Conservation (phyloP, 2,888 invertebrate species). For the Cordilura impudica region DNA sequence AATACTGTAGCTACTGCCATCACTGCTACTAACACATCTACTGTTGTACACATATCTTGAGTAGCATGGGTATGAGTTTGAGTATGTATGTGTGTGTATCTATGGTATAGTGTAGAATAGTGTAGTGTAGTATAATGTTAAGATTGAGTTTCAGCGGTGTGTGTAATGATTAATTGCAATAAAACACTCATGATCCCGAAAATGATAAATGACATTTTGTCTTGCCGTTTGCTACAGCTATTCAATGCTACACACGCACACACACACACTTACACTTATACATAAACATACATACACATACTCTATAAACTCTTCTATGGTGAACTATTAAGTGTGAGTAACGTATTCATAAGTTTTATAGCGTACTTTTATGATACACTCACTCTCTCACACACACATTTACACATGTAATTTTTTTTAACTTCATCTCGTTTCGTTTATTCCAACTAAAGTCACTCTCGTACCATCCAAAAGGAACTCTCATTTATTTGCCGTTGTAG, state of each 20-base stretch:
- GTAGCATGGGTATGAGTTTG: slow-evolving; percentile 49
- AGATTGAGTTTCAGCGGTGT: slow-evolving; percentile 61
- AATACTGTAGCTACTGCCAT: slow-evolving; percentile 1
- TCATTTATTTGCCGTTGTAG: background rate
- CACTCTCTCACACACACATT: background rate
- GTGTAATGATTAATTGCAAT: slow-evolving; percentile 76
- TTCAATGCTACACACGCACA: slow-evolving; percentile 33
- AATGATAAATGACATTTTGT: slow-evolving; percentile 74
- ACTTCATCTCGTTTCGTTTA: slow-evolving; percentile 15
- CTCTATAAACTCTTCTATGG: background rate
- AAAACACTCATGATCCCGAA: slow-evolving; percentile 75
- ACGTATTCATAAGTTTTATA: slow-evolving; percentile 41
- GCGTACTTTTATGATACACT: slow-evolving; percentile 36
- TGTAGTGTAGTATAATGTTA: no score
- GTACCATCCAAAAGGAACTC: no score
- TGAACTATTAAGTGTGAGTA: slow-evolving; percentile 18
- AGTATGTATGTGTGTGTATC: background rate
- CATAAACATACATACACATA: slow-evolving; percentile 29
- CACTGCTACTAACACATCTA: background rate
- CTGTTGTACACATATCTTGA: slow-evolving; percentile 24
- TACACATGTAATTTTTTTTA: background rate
- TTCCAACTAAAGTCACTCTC: slow-evolving; percentile 47
- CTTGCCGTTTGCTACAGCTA: slow-evolving; percentile 54
- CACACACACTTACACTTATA: background rate
- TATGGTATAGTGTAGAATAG: background rate